Percentiles rank a stretch among this genome's conserved stretches.
These are phyloP conservation scores for Stichodactyla helianthus DNA, from an alignment of 64 coral and sea anemone species.

Conservation along the genomic window DNA sequence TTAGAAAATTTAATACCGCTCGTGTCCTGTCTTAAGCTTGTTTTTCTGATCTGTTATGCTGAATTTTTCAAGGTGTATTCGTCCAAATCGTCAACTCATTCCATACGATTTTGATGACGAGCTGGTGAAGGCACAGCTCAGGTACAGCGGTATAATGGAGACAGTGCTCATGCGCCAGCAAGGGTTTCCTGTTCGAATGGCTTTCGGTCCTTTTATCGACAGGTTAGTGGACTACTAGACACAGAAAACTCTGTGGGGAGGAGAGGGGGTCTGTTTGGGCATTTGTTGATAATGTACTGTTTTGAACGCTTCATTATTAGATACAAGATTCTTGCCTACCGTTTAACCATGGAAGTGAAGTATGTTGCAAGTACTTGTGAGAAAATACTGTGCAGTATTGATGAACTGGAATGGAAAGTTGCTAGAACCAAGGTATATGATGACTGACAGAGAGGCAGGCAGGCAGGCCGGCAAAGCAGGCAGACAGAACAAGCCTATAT, in stretches of 20 bases:
- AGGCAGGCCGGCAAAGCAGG: too few relatives aligned
- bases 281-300: too few relatives aligned
- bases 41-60: too few relatives aligned
- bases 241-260: too few relatives aligned
- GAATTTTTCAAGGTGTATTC: slow-evolving; percentile 20
- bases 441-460: neutral
- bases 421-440: slow-evolving; percentile 45
- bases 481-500: too few relatives aligned
- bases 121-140: slow-evolving; percentile 29
- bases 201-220: slow-evolving; percentile 40
- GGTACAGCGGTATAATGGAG: slow-evolving; percentile 24
- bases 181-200: slow-evolving; percentile 39
- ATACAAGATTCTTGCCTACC: neutral
- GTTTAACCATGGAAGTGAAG: neutral
- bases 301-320: neutral
- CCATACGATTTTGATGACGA: slow-evolving; percentile 30
- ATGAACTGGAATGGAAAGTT: slow-evolving; percentile 33
- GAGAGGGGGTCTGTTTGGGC: too few relatives aligned
- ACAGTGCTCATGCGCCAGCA: slow-evolving; percentile 19
- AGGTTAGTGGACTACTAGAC: neutral
- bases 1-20: too few relatives aligned
- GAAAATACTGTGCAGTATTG: slow-evolving; percentile 21
- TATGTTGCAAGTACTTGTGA: slow-evolving; percentile 16
- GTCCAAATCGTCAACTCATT: slow-evolving; percentile 16
- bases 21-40: too few relatives aligned